Base-by-base conservation (phyloP, 2,888 invertebrate genomes). In the Molorchus minor region DNA sequence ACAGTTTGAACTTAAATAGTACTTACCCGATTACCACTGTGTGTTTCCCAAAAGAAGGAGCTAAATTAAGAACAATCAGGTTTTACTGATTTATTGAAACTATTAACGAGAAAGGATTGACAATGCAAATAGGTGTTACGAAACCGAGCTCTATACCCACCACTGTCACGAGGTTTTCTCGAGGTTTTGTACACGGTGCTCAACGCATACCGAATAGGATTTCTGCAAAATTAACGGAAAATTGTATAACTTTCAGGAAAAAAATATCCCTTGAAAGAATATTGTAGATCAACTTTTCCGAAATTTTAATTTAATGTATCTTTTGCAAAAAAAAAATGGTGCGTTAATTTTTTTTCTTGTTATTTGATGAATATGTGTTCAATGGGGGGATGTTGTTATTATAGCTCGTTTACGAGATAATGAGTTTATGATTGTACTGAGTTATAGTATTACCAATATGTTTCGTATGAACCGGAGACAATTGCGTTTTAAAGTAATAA, bases 41-140 rank as follows among this genome's bases (percentile, higher is more conserved):
- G n/a, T 30, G 12, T 45, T 52, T 54, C 49, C 47, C 20, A 17
- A 15, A 38, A n/a, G n/a, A n/a, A n/a, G n/a, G 17, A 47, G 36
- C 19, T 55, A 44, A 25, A 47, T 43, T n/a, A n/a, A n/a, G n/a
- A 47, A 25, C 51, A 43, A 15, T 44, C 49, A 49, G 49, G 55
- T 55, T 45, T 41, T 55, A 38, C 44, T 38, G 51, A 49, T 49
- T 55, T 45, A 44, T 40, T 55, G 20, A 55, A 58, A 43, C 45
- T 13, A 47, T 43, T 43, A 52, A 53, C 29, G 35, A 20, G 10
- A 12, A 49, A 44, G 21, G 16, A 58, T 54, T 47, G 58, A 55
- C 29, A 59, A 59, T 59, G 59, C 51, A 55, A 59, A 59, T 55
- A 15, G 12, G 36, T 49, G 40, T 59, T 59, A 59, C 47, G 45